Conservation (phyloP, 2,888 invertebrate species). For the Eueremaeus valkanovi region DNA sequence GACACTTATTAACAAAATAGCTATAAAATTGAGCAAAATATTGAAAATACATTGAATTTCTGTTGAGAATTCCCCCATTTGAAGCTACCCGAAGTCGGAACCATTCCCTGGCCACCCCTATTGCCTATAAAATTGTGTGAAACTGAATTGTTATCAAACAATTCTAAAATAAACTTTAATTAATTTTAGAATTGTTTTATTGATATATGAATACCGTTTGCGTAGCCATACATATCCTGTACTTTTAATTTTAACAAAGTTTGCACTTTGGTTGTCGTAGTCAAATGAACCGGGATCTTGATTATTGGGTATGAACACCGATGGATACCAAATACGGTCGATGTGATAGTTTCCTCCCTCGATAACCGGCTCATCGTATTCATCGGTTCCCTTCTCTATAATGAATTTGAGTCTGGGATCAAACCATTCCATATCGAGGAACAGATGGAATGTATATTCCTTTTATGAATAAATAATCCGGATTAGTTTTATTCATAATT, state of each 20-base stretch:
- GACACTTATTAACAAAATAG: too few species aligned
- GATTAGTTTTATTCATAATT: not conserved
- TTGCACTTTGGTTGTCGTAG: slow-evolving; percentile 55
- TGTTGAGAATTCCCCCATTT: too few species aligned
- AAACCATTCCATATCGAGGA: slow-evolving; percentile 36
- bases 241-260: slow-evolving; percentile 72
- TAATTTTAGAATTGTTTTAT: too few species aligned
- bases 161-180: too few species aligned
- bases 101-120: too few species aligned
- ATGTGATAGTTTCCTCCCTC: slow-evolving; percentile 61
- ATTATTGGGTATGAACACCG: slow-evolving; percentile 46
- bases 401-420: slow-evolving; percentile 21
- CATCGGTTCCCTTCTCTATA: not conserved
- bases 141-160: too few species aligned
- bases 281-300: slow-evolving; percentile 58
- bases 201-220: slow-evolving; percentile 60
- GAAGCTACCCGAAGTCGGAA: too few species aligned
- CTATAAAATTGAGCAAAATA: too few species aligned
- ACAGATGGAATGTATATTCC: slow-evolving; percentile 38
- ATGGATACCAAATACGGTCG: slow-evolving; percentile 44
- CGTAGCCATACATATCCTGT: slow-evolving; percentile 74
- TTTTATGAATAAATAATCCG: not conserved
- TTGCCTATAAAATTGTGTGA: too few species aligned
- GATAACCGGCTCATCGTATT: slow-evolving; percentile 59
- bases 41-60: too few species aligned